Evolutionary conservation across 2,888 invertebrate species (phyloP).

Genomic region (Orthonevra nobilis): DNA sequence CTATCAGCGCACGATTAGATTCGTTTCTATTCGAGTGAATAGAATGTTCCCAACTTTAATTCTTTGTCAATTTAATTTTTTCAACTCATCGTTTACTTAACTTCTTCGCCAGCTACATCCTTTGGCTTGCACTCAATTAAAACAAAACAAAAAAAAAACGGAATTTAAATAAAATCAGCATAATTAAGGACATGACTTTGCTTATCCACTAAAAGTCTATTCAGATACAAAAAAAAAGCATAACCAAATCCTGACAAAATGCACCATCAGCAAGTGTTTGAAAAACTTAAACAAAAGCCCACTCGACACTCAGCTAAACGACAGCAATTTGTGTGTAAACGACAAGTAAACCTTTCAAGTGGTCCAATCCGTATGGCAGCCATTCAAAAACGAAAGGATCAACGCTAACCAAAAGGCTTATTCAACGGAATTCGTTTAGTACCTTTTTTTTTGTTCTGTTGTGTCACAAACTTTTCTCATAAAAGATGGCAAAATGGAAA

Average conservation of each 20-base stretch:
- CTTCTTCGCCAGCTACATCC: neutral
- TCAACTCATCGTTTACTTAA: neutral
- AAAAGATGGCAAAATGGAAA: slow-evolving; percentile 64
- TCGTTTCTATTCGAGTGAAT: no score
- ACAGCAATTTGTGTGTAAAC: slow-evolving; percentile 51
- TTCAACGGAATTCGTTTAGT: slow-evolving; percentile 28
- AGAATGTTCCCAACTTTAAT: no score
- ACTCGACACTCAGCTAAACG: slow-evolving; percentile 38
- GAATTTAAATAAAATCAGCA: slow-evolving; percentile 34
- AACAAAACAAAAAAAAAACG: neutral
- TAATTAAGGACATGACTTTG: slow-evolving; percentile 40
- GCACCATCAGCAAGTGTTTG: slow-evolving; percentile 28
- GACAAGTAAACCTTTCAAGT: slow-evolving; percentile 44
- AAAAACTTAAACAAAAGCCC: slow-evolving; percentile 51
- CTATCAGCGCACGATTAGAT: no score
- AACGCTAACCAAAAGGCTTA: slow-evolving; percentile 48
- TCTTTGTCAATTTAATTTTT: neutral
- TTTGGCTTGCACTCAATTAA: neutral
- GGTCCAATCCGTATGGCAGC: slow-evolving; percentile 14
- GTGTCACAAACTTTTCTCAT: slow-evolving; percentile 58
- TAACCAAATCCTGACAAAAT: neutral
- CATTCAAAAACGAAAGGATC: slow-evolving; percentile 25
- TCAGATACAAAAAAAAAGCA: neutral
- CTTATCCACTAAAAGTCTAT: slow-evolving; percentile 22
- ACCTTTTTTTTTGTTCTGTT: slow-evolving; percentile 1